A percentile compares a stretch with the other conserved stretches of the same genome.
Conservation (phyloP, 2,888 invertebrate species). For the Steinernema scapterisci region DNA sequence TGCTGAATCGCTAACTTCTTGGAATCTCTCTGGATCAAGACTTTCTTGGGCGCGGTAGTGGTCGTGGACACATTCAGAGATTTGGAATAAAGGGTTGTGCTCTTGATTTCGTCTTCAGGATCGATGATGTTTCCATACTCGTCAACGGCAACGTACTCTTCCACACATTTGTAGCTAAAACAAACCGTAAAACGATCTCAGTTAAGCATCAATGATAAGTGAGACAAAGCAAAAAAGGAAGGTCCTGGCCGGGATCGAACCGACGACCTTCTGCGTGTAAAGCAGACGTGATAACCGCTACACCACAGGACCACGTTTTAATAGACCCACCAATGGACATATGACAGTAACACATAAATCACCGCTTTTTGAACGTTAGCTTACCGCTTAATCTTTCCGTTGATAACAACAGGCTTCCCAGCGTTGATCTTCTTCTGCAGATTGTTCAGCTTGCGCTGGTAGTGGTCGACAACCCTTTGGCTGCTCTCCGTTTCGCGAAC, state of each 20-base stretch:
- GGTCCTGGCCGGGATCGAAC: constrained; percentile 35
- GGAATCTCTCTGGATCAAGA: neutral
- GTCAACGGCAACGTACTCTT: constrained; percentile 39
- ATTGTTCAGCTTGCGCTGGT: constrained; percentile 37
- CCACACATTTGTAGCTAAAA: constrained; percentile 38
- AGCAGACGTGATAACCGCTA: constrained; percentile 39
- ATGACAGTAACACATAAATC: too few relatives aligned
- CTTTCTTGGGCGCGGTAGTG: neutral
- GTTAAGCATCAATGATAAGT: neutral
- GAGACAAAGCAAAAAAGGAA: neutral
- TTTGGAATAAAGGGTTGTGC: neutral
- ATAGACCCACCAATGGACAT: too few relatives aligned
- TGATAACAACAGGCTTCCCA: constrained; percentile 38
- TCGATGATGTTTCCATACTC: constrained; percentile 35
- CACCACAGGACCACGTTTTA: constrained; percentile 34
- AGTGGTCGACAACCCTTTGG: constrained; percentile 35
- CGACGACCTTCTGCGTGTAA: constrained; percentile 38
- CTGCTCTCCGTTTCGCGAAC: constrained; percentile 22
- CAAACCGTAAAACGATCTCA: neutral
- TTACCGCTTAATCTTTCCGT: constrained; percentile 38
- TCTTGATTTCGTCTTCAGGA: neutral
- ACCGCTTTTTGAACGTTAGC: too few relatives aligned
- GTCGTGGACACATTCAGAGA: neutral
- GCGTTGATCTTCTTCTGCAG: constrained; percentile 37
- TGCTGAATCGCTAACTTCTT: constrained; percentile 9